Evolutionary conservation across 2,797 vertebrate species (phyloP), one percentile per base, ranked within the genome.

Genomic region (Erpetoichthys calabaricus): DNA sequence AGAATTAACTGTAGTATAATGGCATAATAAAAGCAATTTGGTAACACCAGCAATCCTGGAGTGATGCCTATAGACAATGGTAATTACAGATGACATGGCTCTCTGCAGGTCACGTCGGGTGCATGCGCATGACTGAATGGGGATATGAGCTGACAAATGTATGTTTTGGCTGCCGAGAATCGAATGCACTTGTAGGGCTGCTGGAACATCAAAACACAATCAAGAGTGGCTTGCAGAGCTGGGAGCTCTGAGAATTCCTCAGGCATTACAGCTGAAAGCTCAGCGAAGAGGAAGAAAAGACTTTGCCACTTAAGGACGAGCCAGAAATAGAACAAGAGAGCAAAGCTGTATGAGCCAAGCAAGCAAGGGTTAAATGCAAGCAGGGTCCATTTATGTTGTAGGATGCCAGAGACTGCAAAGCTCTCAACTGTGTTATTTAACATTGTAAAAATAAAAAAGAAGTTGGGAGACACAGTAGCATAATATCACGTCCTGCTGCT

Each of bases 181-280:
- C 91, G 85, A 90, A 89, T 86, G 87, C 82, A 78, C 73, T 89
- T 69, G 81, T 83, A 78, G 81, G 82, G 81, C 86, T 80, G 85
- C 81, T 80, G 81, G 84, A 92, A 94, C 85, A 91, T 91, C 87
- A 91, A 92, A 94, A 94, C 87, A 93, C 86, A 90, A 92, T 91
- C 85, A 85, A 90, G 80, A 73, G 63, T 64, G 83, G 84, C 88
- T 80, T 83, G 79, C 71, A 80, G 87, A 76, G 77, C 77, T 7
- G 56, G 47, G 84, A 88, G 81, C 82, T 71, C 64, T 60, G 86
- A 90, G 77, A 77, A 74, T 68, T 78, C 71, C 61, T 71, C 64
- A 62, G 76, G 68, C 71, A 74, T 71, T 63, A 67, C 63, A 54
- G 50, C 69, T 62, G 63, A 64, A 73, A 68, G 63, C 9, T 25